Conservation (phyloP, 2,888 invertebrate genomes). For the Bursaphelenchus okinawaensis region DNA sequence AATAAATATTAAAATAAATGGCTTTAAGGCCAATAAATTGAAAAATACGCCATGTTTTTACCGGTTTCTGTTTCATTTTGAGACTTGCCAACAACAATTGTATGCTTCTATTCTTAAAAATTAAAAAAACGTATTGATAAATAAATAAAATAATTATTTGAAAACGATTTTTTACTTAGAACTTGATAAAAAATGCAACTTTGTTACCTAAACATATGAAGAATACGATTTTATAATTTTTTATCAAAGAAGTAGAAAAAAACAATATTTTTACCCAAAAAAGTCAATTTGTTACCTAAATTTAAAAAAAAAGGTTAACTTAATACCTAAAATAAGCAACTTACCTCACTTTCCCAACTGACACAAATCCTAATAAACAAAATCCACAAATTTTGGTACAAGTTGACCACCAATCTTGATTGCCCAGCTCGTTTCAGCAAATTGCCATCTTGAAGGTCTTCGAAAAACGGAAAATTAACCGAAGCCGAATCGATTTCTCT, state of each 20-base stretch:
- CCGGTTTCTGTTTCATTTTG: no score
- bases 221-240: no score
- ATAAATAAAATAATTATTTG: background rate
- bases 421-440: background rate
- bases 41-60: no score
- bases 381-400: constrained; percentile 1
- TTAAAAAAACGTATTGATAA: no score
- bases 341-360: constrained; percentile 1
- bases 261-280: no score
- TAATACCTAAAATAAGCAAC: background rate
- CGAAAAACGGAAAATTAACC: constrained; percentile 6
- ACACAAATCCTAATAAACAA: background rate
- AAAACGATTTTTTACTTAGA: no score
- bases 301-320: background rate
- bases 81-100: no score
- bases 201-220: no score
- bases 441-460: constrained; percentile 5
- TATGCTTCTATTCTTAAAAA: no score
- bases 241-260: no score
- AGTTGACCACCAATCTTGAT: background rate
- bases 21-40: no score
- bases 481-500: constrained; percentile 1
- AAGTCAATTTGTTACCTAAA: background rate
- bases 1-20: no score
- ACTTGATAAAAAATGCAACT: background rate